phyloP scores from a whole-genome alignment of 1,140 invertebrate genomes.

The Scaptomyza pallida region DNA sequence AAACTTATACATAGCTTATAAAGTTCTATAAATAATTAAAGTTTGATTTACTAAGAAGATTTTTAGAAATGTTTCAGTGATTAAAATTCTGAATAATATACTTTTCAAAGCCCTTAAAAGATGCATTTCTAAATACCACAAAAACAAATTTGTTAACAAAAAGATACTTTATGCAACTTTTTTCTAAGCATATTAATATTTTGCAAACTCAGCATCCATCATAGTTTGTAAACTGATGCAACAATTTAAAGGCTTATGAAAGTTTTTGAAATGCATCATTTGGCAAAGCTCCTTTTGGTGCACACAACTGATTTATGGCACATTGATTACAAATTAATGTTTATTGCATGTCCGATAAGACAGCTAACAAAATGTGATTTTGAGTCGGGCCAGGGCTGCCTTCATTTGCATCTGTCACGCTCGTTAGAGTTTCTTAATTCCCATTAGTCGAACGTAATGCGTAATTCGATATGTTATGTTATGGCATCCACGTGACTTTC shows the following conservation, averaged over 20 bases:
- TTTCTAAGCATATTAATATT: too few species aligned
- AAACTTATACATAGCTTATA: too few species aligned
- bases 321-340: constrained; percentile 40
- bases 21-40: too few species aligned
- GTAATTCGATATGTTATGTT: constrained; percentile 66
- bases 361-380: constrained; percentile 35
- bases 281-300: constrained; percentile 16
- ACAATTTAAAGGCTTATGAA: constrained; percentile 21
- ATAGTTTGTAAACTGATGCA: background rate
- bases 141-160: too few species aligned
- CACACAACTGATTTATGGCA: constrained; percentile 16
- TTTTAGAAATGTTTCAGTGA: too few species aligned
- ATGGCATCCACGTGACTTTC: constrained; percentile 62
- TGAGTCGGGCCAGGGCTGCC: constrained; percentile 16
- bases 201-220: background rate
- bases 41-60: too few species aligned
- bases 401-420: constrained; percentile 72
- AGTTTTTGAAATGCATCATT: constrained; percentile 18
- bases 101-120: too few species aligned
- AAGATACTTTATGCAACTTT: too few species aligned
- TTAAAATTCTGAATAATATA: too few species aligned
- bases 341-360: constrained; percentile 33
- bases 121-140: too few species aligned
- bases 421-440: constrained; percentile 65
- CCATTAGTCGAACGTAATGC: constrained; percentile 58